Conservation (phyloP, 2,113 vertebrate genomes). For the Accipiter virgatus region DNA sequence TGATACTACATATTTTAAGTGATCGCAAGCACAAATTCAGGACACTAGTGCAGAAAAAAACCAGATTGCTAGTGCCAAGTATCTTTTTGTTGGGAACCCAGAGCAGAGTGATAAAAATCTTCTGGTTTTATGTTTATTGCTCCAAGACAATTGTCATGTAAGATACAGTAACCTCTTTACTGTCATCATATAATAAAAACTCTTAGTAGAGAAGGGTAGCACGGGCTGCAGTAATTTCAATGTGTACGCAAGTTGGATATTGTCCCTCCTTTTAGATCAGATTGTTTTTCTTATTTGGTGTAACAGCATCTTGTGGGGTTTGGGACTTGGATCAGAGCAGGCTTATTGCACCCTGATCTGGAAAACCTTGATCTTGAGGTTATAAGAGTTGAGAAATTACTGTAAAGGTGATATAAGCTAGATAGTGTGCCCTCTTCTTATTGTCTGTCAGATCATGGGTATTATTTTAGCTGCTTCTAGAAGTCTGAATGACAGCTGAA, state of each 20-base stretch:
- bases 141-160: not conserved
- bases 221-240: not conserved
- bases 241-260: not conserved
- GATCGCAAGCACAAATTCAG: not conserved
- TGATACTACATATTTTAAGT: not conserved
- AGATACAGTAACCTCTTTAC: not conserved
- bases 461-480: not conserved
- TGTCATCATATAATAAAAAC: not conserved
- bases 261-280: not conserved
- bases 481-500: conserved; percentile 7
- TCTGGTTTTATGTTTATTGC: not conserved
- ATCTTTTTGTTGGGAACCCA: not conserved
- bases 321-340: not conserved
- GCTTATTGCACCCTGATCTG: not conserved
- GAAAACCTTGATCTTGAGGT: not conserved
- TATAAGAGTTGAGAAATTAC: not conserved
- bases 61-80: not conserved
- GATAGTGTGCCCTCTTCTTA: not conserved
- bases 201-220: not conserved
- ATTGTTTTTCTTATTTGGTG: not conserved
- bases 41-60: not conserved
- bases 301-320: not conserved
- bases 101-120: not conserved
- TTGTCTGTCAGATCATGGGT: not conserved
- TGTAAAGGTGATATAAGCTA: not conserved